Base-by-base conservation (phyloP, 2,113 vertebrate genomes). In the Gasterosteus nipponicus region DNA sequence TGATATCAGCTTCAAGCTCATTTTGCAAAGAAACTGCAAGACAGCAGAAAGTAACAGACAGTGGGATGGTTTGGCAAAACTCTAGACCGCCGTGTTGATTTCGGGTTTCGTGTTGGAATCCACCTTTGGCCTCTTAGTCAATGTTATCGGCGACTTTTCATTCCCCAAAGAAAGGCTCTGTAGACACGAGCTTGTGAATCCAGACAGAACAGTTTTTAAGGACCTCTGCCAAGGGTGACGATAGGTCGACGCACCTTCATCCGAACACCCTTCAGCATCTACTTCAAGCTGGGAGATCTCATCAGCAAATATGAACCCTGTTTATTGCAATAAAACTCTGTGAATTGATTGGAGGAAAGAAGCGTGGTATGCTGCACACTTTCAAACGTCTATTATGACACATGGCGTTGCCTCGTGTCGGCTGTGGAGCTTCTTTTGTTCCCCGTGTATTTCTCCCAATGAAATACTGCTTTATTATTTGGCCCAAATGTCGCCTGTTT, bases 391-490 rank as follows among this genome's bases (percentile, higher is more conserved):
- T 38, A 71, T 57, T 29, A 41, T 49, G 66, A 75, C 57, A 2
- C 41, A 42, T 75, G 41, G 41, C 26, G 47, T 7, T 15, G 29
- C 39, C 42, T 49, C 31, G n/a, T 54, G 49, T 19, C 29, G 56
- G 16, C 29, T 68, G 29, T 69, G 11, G 33, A 54, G 49, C 67
- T 12, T 38, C 26, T 41, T 10, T 58, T 68, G 19, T 65, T 60
- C 63, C 26, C 58, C 42, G 29, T 60, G 49, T 65, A 53, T 62
- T 2, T 16, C 51, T 63, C 56, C 29, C 14, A 46, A 62, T 78
- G 42, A 78, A 71, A 69, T 72, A 75, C 65, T 18, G 41, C 66
- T 78, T 60, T 61, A 64, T 54, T 69, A 54, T 84, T 62, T 73
- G 33, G 16, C 69, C n/a, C 41, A 18, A 44, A 38, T 60, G 44